These are phyloP conservation scores for Tiphia femorata DNA, from an alignment of 2,888 invertebrate genomes.

Conservation along the genomic window DNA sequence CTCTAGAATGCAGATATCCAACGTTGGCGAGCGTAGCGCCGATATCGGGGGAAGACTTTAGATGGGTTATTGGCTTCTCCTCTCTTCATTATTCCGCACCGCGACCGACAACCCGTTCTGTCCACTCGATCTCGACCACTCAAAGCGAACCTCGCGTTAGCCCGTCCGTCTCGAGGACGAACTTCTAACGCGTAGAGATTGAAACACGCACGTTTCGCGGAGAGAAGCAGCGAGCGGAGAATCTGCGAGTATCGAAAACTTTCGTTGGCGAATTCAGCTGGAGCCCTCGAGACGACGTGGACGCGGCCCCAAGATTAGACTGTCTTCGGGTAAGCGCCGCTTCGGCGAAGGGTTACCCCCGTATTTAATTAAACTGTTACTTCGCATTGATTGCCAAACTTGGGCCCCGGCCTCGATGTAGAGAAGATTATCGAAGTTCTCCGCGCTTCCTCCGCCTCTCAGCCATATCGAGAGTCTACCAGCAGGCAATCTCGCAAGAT, in stretches of 20 bases:
- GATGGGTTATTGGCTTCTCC: too few relatives aligned
- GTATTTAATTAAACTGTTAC: slow-evolving; percentile 68
- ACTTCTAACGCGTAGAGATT: too few relatives aligned
- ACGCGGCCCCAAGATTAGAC: slow-evolving; percentile 48
- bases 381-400: slow-evolving; percentile 67
- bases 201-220: too few relatives aligned
- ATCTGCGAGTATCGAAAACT: slow-evolving; percentile 39
- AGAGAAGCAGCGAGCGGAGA: slow-evolving; percentile 1
- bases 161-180: too few relatives aligned
- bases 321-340: slow-evolving; percentile 54
- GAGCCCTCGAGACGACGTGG: slow-evolving; percentile 25
- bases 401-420: slow-evolving; percentile 43
- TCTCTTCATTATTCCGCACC: too few relatives aligned
- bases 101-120: too few relatives aligned
- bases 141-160: too few relatives aligned
- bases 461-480: slow-evolving; percentile 49
- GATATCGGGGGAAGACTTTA: too few relatives aligned
- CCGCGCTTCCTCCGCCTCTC: slow-evolving; percentile 38
- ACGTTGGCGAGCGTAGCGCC: too few relatives aligned
- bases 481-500: slow-evolving; percentile 56
- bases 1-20: too few relatives aligned
- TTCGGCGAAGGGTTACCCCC: slow-evolving; percentile 61
- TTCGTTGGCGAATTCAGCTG: slow-evolving; percentile 22
- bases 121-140: too few relatives aligned
- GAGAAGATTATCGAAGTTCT: slow-evolving; percentile 56